Evolutionary conservation across 2,113 vertebrate genomes (phyloP), one percentile per base, ranked within the genome.

Genomic region (Alaudala cheleensis): DNA sequence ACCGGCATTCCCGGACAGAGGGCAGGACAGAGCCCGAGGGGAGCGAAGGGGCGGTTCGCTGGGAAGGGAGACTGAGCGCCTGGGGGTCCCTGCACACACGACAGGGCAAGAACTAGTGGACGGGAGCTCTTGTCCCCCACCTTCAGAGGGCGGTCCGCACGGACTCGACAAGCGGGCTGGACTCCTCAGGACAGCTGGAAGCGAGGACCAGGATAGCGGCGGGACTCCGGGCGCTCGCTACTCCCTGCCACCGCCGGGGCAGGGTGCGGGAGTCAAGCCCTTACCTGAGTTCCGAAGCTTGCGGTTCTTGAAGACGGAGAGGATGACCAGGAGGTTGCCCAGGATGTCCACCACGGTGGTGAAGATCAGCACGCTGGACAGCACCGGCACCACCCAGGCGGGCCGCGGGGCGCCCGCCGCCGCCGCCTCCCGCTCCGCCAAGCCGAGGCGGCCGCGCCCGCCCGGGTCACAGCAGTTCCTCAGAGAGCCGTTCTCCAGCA

Each of bases 201-300:
- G 54, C 3, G 14, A 71, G 21, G 12, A 29, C 12, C n/a, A 2
- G 81, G 47, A 19, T 8, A 33, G 39, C 58, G 18, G 23, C 2
- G 6, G 33, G 18, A 74, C 39, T 64, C 67, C 1, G 33, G 67
- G 15, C 15, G 23, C n/a, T 37, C 61, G 3, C 33, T 20, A 10
- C 39, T 18, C 8, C 25, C 16, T 37, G 24, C 19, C 9, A 33
- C 37, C 5, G 9, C 53, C 22, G 28, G 50, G 51, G 4, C 29
- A 61, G 29, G 17, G 5, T 14, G 58, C 9, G 13, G 2, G 2
- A 21, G 5, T 62, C 25, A 6, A 33, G n/a, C 23, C 58, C 98
- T 98, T 97, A 99, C 99, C 99, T 80, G 98, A 91, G 88, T 99
- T 99, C 91, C 98, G 97, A 81, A 99, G 98, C 93, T 98, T 99